phyloP scores from a whole-genome alignment of 2,113 vertebrate species.

The Daboia siamensis region DNA sequence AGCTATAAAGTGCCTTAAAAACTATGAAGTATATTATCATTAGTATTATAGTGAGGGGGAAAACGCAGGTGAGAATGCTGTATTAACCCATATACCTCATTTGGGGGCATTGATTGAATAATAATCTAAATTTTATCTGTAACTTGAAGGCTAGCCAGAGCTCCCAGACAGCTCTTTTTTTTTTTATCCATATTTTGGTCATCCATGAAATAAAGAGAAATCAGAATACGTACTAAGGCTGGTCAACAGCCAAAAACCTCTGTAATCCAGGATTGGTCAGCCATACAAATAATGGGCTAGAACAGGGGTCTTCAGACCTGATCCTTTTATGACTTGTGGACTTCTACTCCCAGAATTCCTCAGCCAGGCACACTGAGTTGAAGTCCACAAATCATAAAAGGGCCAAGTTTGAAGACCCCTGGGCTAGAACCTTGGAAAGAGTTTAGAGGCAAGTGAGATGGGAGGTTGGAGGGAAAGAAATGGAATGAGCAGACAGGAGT shows the following conservation, averaged over 20 bases:
- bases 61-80: not conserved
- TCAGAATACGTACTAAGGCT: not conserved
- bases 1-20: not conserved
- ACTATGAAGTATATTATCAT: not conserved
- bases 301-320: too few species aligned
- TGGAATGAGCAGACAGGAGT: not conserved
- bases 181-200: too few species aligned
- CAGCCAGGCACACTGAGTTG: too few species aligned
- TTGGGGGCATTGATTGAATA: not conserved
- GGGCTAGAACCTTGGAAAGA: not conserved
- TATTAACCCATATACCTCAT: not conserved
- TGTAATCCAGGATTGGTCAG: not conserved
- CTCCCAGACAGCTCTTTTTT: not conserved
- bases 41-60: not conserved
- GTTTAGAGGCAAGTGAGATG: not conserved
- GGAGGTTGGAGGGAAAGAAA: not conserved
- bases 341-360: too few species aligned
- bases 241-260: not conserved
- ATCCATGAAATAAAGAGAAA: not conserved
- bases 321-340: too few species aligned
- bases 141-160: not conserved
- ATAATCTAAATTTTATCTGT: not conserved
- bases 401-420: too few species aligned
- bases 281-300: not conserved
- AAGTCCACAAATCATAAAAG: too few species aligned